These are phyloP conservation scores for Eilema sororculum DNA, from an alignment of 2,888 invertebrate genomes.

Conservation along the genomic window DNA sequence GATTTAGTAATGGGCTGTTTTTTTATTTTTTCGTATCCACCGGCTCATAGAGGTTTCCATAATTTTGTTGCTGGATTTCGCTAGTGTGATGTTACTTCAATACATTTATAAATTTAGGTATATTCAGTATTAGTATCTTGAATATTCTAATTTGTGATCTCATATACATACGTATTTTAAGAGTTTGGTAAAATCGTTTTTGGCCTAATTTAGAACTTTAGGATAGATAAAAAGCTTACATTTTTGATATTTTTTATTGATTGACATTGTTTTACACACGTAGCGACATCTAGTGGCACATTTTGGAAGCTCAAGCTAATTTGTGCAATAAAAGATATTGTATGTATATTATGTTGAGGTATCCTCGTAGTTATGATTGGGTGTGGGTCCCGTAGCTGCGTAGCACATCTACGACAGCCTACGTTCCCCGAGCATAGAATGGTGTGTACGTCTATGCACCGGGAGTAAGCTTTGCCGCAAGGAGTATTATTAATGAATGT, in stretches of 20 bases:
- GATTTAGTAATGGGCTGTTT: slow-evolving; percentile 80
- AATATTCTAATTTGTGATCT: slow-evolving; percentile 32
- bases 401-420: slow-evolving; percentile 48
- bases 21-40: slow-evolving; percentile 48
- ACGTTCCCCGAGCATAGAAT: slow-evolving; percentile 67
- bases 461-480: slow-evolving; percentile 69
- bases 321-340: slow-evolving; percentile 51
- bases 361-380: slow-evolving; percentile 65
- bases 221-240: slow-evolving; percentile 27
- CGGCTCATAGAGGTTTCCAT: slow-evolving; percentile 49
- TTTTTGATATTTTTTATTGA: slow-evolving; percentile 25
- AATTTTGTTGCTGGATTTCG: slow-evolving; percentile 43
- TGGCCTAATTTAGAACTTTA: slow-evolving; percentile 47
- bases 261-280: slow-evolving; percentile 24
- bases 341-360: slow-evolving; percentile 66
- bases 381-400: slow-evolving; percentile 65
- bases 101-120: slow-evolving; percentile 9
- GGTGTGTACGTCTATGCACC: slow-evolving; percentile 61
- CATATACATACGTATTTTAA: slow-evolving; percentile 24
- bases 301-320: slow-evolving; percentile 43
- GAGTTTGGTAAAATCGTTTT: slow-evolving; percentile 24
- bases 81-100: slow-evolving; percentile 26
- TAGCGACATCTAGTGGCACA: slow-evolving; percentile 45
- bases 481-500: slow-evolving; percentile 71
- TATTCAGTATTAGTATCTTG: slow-evolving; percentile 17